Evolutionary conservation across 2,888 invertebrate genomes (phyloP).

Genomic region (Gymnosoma rotundatum): DNA sequence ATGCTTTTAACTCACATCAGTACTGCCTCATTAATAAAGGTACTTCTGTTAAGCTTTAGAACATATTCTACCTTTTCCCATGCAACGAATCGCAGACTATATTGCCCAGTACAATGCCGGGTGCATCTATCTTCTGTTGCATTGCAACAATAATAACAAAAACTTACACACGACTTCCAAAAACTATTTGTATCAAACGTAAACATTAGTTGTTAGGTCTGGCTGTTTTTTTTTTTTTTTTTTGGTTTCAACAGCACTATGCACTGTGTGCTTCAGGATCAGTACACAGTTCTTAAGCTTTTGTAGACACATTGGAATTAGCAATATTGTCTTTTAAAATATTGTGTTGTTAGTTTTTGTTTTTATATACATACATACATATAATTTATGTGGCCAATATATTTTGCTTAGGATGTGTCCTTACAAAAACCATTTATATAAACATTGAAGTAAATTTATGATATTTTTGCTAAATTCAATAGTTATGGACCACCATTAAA

Average conservation of each 20-base stretch:
- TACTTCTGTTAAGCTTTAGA: too few relatives aligned
- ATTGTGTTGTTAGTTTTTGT: constrained; percentile 42
- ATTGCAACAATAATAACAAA: constrained; percentile 7
- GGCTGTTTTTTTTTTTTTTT: neutral
- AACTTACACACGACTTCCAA: neutral
- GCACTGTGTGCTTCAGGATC: constrained; percentile 3
- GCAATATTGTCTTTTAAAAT: constrained; percentile 59
- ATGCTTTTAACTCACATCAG: too few relatives aligned
- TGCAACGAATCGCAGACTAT: too few relatives aligned
- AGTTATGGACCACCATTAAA: neutral
- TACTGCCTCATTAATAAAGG: too few relatives aligned
- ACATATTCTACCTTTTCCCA: too few relatives aligned
- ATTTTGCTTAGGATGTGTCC: constrained; percentile 35
- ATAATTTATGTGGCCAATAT: constrained; percentile 49
- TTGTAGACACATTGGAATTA: constrained; percentile 41
- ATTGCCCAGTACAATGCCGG: neutral
- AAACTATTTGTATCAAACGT: neutral
- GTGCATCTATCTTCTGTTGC: neutral
- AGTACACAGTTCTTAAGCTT: constrained; percentile 49
- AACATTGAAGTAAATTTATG: too few relatives aligned
- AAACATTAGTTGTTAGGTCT: neutral
- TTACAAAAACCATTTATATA: constrained; percentile 9
- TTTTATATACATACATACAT: too few relatives aligned
- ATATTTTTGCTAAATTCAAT: constrained; percentile 14
- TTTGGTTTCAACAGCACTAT: neutral